A percentile compares a stretch with the other conserved stretches of the same genome.
These are phyloP conservation scores for Spilogale gracilis DNA, from an alignment of 2,113 vertebrate genomes.

Conservation along the genomic window DNA sequence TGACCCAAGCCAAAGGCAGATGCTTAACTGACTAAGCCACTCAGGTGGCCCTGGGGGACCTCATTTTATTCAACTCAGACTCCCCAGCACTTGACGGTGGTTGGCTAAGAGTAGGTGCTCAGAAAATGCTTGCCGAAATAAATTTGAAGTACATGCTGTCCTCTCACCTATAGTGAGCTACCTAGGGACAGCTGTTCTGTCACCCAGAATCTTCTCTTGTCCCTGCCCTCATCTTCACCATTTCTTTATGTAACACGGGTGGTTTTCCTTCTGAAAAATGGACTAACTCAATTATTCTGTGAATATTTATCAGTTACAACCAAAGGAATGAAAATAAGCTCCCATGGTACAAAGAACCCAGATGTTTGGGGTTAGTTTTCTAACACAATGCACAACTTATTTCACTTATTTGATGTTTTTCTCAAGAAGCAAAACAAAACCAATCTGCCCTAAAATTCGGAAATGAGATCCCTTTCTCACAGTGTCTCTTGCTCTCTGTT, in stretches of 20 bases:
- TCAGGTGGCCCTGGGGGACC: background rate
- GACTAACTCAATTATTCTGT: constrained; percentile 71
- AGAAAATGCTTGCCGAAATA: background rate
- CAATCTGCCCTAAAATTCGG: constrained; percentile 60
- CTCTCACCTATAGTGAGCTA: background rate
- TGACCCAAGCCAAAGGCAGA: background rate
- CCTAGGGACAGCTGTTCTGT: background rate
- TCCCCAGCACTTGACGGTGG: background rate
- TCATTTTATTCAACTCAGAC: background rate
- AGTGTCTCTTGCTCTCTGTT: background rate
- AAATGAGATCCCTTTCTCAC: constrained; percentile 36
- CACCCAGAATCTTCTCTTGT: background rate
- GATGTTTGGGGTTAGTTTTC: constrained; percentile 71
- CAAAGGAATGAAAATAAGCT: constrained; percentile 76
- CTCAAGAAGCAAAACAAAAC: constrained; percentile 75
- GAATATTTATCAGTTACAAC: constrained; percentile 74
- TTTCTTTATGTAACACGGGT: constrained; percentile 57
- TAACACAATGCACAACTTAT: constrained; percentile 68
- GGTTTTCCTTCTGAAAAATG: constrained; percentile 57
- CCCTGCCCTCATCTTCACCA: background rate
- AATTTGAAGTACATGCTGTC: background rate
- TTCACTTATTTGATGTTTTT: constrained; percentile 78
- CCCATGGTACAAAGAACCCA: constrained; percentile 51
- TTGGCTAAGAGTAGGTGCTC: background rate
- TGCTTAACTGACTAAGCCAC: too few species aligned